phyloP scores from a whole-genome alignment of 2,113 vertebrate genomes.

The Pteronura brasiliensis region DNA sequence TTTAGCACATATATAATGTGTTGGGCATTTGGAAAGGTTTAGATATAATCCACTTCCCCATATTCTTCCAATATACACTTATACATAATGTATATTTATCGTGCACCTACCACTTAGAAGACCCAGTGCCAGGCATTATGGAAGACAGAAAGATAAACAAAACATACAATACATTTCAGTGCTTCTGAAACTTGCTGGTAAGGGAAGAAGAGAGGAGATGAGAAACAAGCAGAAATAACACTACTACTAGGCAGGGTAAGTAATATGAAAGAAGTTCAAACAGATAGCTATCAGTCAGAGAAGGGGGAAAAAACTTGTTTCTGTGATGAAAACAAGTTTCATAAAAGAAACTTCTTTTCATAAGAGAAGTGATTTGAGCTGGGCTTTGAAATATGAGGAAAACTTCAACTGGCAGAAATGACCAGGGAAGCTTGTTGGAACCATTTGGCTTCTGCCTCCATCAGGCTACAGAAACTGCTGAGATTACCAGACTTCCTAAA shows the following conservation, averaged over 20 bases:
- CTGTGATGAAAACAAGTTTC: neutral
- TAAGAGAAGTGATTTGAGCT: neutral
- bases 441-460: constrained; percentile 6
- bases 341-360: neutral
- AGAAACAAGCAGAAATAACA: neutral
- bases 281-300: neutral
- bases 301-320: neutral
- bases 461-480: neutral
- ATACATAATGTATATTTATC: neutral
- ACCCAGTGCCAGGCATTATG: neutral
- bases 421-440: neutral
- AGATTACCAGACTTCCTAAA: neutral
- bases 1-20: neutral
- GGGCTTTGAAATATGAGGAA: neutral
- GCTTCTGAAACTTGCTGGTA: neutral
- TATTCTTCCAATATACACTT: neutral
- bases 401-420: neutral
- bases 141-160: neutral
- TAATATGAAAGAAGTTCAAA: neutral
- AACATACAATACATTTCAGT: neutral
- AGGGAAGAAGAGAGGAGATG: neutral
- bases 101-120: neutral
- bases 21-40: neutral
- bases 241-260: neutral
- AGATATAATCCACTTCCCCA: neutral